Evolutionary conservation across 2,113 vertebrate genomes (phyloP).

Genomic region (Bettongia penicillata): DNA sequence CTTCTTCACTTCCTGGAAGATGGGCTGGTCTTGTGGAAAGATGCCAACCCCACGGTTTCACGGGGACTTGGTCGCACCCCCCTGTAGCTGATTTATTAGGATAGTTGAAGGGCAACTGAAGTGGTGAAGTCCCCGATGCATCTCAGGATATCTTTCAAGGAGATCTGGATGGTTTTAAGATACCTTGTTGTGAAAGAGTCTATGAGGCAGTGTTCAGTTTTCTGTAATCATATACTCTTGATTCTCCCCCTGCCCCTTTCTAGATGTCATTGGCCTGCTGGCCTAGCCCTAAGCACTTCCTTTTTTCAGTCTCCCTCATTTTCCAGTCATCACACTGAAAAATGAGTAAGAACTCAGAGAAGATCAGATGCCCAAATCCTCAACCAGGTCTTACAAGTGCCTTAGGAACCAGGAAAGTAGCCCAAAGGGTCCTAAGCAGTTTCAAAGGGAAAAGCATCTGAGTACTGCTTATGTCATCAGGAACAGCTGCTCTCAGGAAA

Average conservation of each 20-base stretch:
- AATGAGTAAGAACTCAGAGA: conserved; percentile 51
- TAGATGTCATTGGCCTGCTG: background rate
- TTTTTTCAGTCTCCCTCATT: conserved; percentile 51
- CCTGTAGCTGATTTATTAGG: too few species aligned
- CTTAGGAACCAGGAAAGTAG: conserved; percentile 70
- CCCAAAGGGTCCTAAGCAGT: conserved; percentile 71
- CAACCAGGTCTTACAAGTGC: conserved; percentile 58
- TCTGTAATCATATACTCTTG: background rate
- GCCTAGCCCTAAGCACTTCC: background rate
- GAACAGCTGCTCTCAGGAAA: conserved; percentile 74
- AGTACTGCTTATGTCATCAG: conserved; percentile 70
- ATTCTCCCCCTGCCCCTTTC: background rate
- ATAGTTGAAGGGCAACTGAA: background rate
- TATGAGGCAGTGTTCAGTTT: background rate
- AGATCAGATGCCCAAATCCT: conserved; percentile 63
- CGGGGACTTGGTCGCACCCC: background rate
- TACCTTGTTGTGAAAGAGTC: background rate
- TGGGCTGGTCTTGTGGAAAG: background rate
- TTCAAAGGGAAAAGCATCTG: conserved; percentile 70
- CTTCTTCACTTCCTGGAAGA: background rate
- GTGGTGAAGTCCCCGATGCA: background rate
- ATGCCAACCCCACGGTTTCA: background rate
- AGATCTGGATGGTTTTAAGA: background rate
- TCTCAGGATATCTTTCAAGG: background rate
- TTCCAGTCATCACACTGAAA: conserved; percentile 50